Evolutionary conservation across 2,888 invertebrate genomes (phyloP).

Genomic region (Argynnis bischoffii): DNA sequence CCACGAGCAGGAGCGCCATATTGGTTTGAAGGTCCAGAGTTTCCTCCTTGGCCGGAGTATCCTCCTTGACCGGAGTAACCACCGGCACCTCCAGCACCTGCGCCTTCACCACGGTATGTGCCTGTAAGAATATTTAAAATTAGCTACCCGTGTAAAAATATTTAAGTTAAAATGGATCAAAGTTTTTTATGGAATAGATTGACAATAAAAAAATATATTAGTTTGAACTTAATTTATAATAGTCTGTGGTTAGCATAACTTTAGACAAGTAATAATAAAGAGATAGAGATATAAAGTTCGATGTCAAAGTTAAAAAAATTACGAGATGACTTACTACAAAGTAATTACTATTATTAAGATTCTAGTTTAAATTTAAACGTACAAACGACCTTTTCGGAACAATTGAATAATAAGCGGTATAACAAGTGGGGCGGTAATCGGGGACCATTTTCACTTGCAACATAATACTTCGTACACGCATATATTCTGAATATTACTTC

Average conservation of each 20-base stretch:
- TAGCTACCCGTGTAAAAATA: background rate
- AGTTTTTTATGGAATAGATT: no score
- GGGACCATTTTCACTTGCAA: slow-evolving; percentile 51
- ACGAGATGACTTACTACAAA: no score
- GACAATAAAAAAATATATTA: no score
- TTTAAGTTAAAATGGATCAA: no score
- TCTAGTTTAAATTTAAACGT: slow-evolving; percentile 9
- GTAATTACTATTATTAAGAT: slow-evolving; percentile 12
- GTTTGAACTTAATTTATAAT: no score
- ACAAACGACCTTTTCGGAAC: slow-evolving; percentile 35
- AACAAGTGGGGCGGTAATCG: slow-evolving; percentile 47
- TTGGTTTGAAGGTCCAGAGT: slow-evolving; percentile 43
- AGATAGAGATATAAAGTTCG: no score
- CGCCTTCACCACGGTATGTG: slow-evolving; percentile 73
- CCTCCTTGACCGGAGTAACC: slow-evolving; percentile 44
- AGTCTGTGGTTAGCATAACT: no score
- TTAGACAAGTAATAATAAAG: no score
- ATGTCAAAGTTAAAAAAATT: no score
- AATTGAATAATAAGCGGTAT: slow-evolving; percentile 33
- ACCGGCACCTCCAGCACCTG: slow-evolving; percentile 47
- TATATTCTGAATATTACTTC: slow-evolving; percentile 19
- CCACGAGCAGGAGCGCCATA: slow-evolving; percentile 49
- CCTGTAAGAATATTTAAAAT: slow-evolving; percentile 53
- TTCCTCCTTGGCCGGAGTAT: slow-evolving; percentile 46
- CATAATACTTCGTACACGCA: slow-evolving; percentile 41